Conservation (phyloP, 2,797 vertebrate genomes). For the Phylloscopus collybita region DNA sequence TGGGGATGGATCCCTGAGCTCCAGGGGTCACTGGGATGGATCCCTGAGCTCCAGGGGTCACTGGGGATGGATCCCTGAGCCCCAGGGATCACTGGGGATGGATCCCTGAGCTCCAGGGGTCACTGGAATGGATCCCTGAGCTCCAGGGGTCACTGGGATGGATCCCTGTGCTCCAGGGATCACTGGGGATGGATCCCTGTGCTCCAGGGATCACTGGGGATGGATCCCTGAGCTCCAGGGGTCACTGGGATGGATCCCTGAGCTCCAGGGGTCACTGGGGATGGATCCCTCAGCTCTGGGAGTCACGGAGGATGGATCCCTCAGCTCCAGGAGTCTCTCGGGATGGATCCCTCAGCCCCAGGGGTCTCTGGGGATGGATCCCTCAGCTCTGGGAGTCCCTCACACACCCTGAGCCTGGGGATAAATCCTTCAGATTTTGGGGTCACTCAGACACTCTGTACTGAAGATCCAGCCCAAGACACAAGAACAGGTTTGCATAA, state of each 20-base stretch:
- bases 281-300: no score
- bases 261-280: no score
- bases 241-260: no score
- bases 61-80: no score
- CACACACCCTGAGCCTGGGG: not conserved
- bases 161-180: not conserved
- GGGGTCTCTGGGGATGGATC: not conserved
- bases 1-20: not conserved
- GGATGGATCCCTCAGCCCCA: no score
- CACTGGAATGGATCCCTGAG: not conserved
- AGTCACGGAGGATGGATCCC: no score
- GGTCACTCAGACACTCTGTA: no score
- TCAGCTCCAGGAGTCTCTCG: no score
- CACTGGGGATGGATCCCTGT: not conserved
- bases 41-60: no score
- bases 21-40: not conserved
- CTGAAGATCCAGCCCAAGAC: not conserved
- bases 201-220: no score
- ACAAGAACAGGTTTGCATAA: fast-evolving
- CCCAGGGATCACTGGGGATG: not conserved
- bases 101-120: not conserved
- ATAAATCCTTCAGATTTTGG: not conserved
- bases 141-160: not conserved
- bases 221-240: no score
- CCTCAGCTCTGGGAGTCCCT: not conserved